Base-by-base conservation (phyloP, 2,113 vertebrate genomes). In the Daphoenositta chrysoptera region DNA sequence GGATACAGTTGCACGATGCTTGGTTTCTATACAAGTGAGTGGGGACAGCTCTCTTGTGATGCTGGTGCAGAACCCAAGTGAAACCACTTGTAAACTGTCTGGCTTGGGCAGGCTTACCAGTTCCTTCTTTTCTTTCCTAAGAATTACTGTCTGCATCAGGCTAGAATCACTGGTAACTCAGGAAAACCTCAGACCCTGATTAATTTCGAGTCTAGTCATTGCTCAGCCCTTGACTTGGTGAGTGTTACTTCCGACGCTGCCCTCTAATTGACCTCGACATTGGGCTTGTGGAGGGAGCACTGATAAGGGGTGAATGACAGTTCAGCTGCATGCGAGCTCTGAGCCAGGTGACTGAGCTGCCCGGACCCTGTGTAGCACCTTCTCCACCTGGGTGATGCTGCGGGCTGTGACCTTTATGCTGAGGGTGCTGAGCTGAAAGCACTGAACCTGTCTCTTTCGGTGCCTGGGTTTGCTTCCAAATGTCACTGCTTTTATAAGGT, bases 1-100 rank as follows among this genome's bases (percentile, higher is more conserved):
- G 60, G 56, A 76, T 68, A 15, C 13, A 63, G 39, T 42, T 0
- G 5, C 31, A 63, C 0, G 0, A 53, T 0, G 2, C 13, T 61
- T 58, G 21, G 22, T 83, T 91, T 58, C 45, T 68, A 1, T 37
- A 51, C 4, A 27, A 69, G 26, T 9, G 54, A 73, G 33, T 11
- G 27, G 45, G 75, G 50, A 78, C 58, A 75, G 27, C 27, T 83
- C 50, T 83, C 28, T 73, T 56, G 24, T 6, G 33, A n/a, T 37
- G 50, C 44, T 51, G 37, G 13, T 71, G 53, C 40, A 73, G 61
- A 95, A 90, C 17, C 5, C 28, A 42, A 22, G 15, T 64, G n/a
- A 90, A 83, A 87, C 60, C 63, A n/a, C 30, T 58, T 31, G 14
- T 40, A 42, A 88, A 56, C 15, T n/a, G 1, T 8, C 22, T 44